Evolutionary conservation across 2,113 vertebrate species (phyloP).

Genomic region (Mystacornis crossleyi): DNA sequence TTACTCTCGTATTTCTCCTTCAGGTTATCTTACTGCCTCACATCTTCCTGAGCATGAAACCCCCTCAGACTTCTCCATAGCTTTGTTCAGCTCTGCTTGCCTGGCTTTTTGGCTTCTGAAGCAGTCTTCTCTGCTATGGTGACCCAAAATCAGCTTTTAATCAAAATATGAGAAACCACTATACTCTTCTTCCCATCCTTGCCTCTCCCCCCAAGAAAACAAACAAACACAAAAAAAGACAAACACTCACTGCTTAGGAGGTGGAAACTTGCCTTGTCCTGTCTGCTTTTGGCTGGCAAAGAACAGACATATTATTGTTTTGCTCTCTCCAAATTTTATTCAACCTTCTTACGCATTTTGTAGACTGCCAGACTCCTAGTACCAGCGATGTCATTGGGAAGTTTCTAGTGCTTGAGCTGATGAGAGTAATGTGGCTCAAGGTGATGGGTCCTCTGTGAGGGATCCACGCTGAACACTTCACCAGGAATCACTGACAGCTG

Average conservation of each 20-base stretch:
- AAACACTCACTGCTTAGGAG: background rate
- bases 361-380: background rate
- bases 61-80: background rate
- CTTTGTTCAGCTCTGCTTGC: background rate
- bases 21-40: background rate
- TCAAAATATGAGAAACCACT: background rate
- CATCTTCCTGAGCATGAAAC: background rate
- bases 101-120: background rate
- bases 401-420: background rate
- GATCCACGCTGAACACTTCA: accelerated
- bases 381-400: background rate
- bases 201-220: background rate
- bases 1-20: background rate
- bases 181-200: background rate
- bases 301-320: background rate
- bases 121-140: background rate
- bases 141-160: background rate
- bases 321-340: background rate
- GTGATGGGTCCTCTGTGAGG: background rate
- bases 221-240: background rate
- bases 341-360: background rate
- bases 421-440: background rate
- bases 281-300: background rate
- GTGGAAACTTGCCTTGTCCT: background rate
- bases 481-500: background rate